Percentiles rank a stretch among this genome's conserved stretches.
phyloP scores from a whole-genome alignment of 2,797 vertebrate species.

The Silurus aristotelis region DNA sequence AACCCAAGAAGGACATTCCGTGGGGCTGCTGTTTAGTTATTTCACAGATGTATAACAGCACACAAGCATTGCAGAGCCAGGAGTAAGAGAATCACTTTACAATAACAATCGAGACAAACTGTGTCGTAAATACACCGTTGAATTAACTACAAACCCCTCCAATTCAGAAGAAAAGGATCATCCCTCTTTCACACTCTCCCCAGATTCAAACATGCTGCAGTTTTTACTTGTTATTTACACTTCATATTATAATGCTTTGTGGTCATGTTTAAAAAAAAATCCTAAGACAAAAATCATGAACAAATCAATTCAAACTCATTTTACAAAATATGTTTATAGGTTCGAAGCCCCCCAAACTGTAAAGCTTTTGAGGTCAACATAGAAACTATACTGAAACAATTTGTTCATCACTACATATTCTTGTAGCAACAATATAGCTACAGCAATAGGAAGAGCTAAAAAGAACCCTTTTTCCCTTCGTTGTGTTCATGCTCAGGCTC shows the following conservation, averaged over 20 bases:
- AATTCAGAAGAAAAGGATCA: neutral
- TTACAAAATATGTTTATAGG: neutral
- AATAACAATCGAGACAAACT: neutral
- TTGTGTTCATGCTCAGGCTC: constrained; percentile 21
- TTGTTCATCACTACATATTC: constrained; percentile 12
- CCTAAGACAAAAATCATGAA: constrained; percentile 16
- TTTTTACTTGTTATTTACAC: neutral
- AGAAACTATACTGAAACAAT: constrained; percentile 13
- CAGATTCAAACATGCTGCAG: neutral
- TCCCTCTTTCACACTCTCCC: neutral
- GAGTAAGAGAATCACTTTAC: constrained; percentile 23
- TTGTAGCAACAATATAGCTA: constrained; percentile 1
- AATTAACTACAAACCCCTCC: neutral
- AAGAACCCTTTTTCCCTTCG: constrained; percentile 29
- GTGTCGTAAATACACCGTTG: neutral
- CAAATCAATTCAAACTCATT: constrained; percentile 3
- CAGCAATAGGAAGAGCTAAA: constrained; percentile 24
- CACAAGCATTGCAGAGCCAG: neutral
- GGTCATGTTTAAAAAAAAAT: neutral
- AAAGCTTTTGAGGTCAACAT: constrained; percentile 27
- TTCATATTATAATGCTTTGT: constrained; percentile 11
- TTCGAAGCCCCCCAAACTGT: neutral
- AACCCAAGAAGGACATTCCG: neutral
- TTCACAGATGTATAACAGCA: constrained; percentile 1
- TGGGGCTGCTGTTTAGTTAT: neutral